Base-by-base conservation (phyloP, 2,888 invertebrate species). In the Odontocerum albicorne region DNA sequence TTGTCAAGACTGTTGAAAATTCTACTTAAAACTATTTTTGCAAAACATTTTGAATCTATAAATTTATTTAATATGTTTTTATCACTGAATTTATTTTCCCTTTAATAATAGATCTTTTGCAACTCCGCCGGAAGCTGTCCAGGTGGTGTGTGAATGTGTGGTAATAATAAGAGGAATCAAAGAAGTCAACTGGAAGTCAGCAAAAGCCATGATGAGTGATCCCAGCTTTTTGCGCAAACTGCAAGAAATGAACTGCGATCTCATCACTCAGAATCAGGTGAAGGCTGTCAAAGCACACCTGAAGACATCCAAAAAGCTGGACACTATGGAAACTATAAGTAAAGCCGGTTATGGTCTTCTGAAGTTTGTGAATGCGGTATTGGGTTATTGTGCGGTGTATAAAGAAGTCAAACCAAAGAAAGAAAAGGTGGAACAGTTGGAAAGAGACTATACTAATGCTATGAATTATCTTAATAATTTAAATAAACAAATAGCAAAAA, bases 161-260 rank as follows among this genome's bases (percentile, higher is more conserved):
- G 90, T 88, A 0, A 92, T 95, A 46, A 80, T 96, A 53, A 83
- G 88, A 60, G 91, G 90, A 1, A 78, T 86, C 39, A 89, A 88
- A 64, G 95, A 95, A 62, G 84, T 93, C 2, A 89, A 85, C 36
- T 96, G 95, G 95, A 94, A 94, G 69, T 83, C 88, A 1, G 93
- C 94, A 0, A 94, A 89, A 70, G 90, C 83, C 1, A 90, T 96
- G 88, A 93, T 96, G 94, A 85, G 91, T 0, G 95, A 96, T 67
- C 87, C 91, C 0, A 88, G 83, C 70, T 96, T 95, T 72, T 70
- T 96, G 31, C 79, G 82, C 46, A 82, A 82, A 47, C 76, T 96
- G 27, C 88, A 88, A 72, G 92, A 93, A 70, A 87, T 96, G 87
- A 91, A 96, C 68, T 90, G 85, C 64, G 87, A 91, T 65, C 77